Conservation (phyloP, 2,888 invertebrate genomes). For the Lypha dubia region DNA sequence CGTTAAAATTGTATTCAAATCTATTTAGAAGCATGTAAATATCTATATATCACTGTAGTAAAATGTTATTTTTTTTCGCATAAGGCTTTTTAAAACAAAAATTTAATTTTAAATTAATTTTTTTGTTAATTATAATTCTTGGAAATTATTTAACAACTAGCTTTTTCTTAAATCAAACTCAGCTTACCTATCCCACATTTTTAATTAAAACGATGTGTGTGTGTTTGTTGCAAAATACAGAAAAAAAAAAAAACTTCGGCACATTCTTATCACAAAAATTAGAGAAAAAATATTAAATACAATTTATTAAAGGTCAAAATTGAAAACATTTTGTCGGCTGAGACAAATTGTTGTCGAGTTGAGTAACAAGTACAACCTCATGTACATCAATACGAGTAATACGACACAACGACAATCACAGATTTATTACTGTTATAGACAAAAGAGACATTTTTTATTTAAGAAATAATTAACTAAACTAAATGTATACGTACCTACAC, state of each 20-base stretch:
- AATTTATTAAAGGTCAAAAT: constrained; percentile 65
- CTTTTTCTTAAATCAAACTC: neutral
- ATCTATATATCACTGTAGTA: too few species aligned
- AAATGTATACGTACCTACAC: neutral
- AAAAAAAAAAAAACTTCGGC: constrained; percentile 42
- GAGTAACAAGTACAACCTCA: neutral
- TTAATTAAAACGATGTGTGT: constrained; percentile 55
- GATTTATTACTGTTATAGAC: constrained; percentile 29
- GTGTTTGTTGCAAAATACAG: neutral
- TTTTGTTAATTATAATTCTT: too few species aligned
- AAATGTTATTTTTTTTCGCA: too few species aligned
- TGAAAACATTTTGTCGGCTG: constrained; percentile 38
- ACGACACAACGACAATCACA: neutral
- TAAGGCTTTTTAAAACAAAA: too few species aligned
- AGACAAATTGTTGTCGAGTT: constrained; percentile 40
- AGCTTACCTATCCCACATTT: constrained; percentile 56
- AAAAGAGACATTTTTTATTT: constrained; percentile 53
- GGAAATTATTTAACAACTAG: too few species aligned
- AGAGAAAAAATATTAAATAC: neutral
- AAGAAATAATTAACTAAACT: constrained; percentile 61
- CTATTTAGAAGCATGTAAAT: too few species aligned
- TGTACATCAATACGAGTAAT: neutral
- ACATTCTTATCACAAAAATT: constrained; percentile 48
- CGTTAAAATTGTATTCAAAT: too few species aligned
- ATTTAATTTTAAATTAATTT: too few species aligned